Evolutionary conservation across 1,140 invertebrate species (phyloP), one percentile per base, ranked within the genome.

Genomic region (Pseudomyrmex concolor): DNA sequence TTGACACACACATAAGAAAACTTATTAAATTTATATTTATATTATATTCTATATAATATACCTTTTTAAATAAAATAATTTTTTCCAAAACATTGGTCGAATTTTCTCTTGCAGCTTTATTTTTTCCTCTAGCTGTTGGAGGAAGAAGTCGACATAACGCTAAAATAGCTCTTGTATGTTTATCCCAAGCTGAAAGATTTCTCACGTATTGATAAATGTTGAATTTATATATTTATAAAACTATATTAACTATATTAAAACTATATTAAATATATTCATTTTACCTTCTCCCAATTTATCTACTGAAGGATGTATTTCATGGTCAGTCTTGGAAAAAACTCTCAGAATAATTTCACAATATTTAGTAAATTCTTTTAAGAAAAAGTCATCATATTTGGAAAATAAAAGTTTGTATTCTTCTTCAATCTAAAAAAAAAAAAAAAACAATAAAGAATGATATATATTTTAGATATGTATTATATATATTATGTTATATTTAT

Each of bases 51-150:
- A 25, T 25, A 25, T 25, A 17, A 57, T 57, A 57, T 57, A 57
- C 55, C 2, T 57, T 57, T 19, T 19, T 57, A 57, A 57, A 57
- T 57, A 57, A 57, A 57, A 57, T 57, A 57, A 57, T 57, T 57
- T 57, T 57, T 57, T 57, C 55, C n/a, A 57, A 8, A 57, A 57
- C 25, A 25, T 25, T 17, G 17, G 5, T 57, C 5, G 55, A 57
- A 19, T 57, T 57, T 57, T 25, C 25, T 25, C 25, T 25, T 25
- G 25, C 25, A 25, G 25, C 25, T 25, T 25, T 57, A 57, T 57
- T 8, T 9, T 57, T 57, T 57, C 55, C 55, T 2, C 55, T 57
- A 57, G 8, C 55, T 57, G 55, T 57, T 19, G 55, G 55, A 19
- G 17, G 55, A 57, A 57, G 55, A 57, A 57, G 55, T 57, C 17